Evolutionary conservation across 2,888 invertebrate species (phyloP), one percentile per base, ranked within the genome.

Genomic region (Mythimna loreyi): DNA sequence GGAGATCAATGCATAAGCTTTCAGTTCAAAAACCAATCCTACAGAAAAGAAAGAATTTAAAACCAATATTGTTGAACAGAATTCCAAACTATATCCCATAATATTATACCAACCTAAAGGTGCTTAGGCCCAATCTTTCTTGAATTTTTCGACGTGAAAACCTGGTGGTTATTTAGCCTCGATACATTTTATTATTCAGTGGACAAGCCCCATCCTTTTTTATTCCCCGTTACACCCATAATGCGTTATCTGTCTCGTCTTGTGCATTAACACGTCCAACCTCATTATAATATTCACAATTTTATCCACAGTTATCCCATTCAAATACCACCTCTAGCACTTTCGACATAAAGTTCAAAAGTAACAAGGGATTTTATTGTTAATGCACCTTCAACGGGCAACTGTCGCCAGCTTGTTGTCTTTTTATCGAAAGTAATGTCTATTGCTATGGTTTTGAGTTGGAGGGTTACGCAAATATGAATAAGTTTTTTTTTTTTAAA

Each of bases 241-340:
- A 85, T 81, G 85, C 86, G 89, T 91, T 92, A 93, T 94, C 93
- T 91, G 89, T 88, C 88, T 86, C 91, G 90, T 89, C 90, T 89
- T 84, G 89, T 90, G 89, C 92, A 92, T 93, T 93, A 93, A 93
- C 93, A 93, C 92, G 90, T 92, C 91, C 90, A 89, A 87, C 83
- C 92, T 93, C 90, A 92, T 94, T 93, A 94, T 88, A 91, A 88
- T 88, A 89, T 86, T 82, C 85, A 85, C 82, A 72, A 72, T 63
- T 69, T 73, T 55, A 66, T 50, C 47, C 43, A 43, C 50, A 19
- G n/a, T 33, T 33, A n/a, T 28, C 23, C 23, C 53, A 68, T 59
- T 68, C 49, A 45, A 85, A 59, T 79, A 55, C 55, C 30, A 36
- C 45, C 69, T 45, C 53, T 79, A 73, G 7, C 0, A 0, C 40